Percentiles rank a stretch among this genome's conserved stretches.
phyloP scores from a whole-genome alignment of 2,888 invertebrate species.

The Toxonevra muliebris region DNA sequence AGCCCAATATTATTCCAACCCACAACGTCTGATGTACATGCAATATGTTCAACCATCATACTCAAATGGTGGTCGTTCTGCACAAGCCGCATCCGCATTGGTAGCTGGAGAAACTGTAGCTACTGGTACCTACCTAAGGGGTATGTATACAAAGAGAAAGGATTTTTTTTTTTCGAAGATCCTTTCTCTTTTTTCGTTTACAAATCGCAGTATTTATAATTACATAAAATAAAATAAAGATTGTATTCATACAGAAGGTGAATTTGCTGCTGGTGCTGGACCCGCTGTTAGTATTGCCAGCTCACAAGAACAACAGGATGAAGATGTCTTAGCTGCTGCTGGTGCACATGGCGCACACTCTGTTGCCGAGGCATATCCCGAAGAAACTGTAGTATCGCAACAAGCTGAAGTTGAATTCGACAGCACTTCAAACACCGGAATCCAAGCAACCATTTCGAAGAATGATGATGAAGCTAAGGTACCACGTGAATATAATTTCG shows the following conservation, averaged over 20 bases:
- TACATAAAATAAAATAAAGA: conserved; percentile 45
- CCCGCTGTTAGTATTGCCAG: conserved; percentile 39
- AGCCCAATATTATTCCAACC: conserved; percentile 52
- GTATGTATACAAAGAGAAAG: conserved; percentile 46
- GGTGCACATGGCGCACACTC: conserved; percentile 57
- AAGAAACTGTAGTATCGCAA: conserved; percentile 26
- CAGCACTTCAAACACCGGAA: conserved; percentile 33
- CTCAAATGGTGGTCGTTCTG: conserved; percentile 57
- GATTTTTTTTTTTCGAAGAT: background rate
- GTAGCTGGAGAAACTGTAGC: conserved; percentile 63
- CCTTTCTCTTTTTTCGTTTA: background rate
- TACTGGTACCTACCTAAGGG: conserved; percentile 61
- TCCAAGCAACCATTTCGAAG: conserved; percentile 28
- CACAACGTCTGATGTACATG: conserved; percentile 59
- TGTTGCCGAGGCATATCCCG: conserved; percentile 62
- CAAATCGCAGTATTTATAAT: too few species aligned
- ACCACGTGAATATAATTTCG: conserved; percentile 59
- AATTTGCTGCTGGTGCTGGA: conserved; percentile 46
- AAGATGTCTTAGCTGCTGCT: conserved; percentile 53
- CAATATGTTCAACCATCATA: conserved; percentile 60
- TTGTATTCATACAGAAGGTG: conserved; percentile 61
- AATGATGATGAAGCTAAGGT: conserved; percentile 56
- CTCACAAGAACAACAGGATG: conserved; percentile 45
- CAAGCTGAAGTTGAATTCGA: conserved; percentile 19
- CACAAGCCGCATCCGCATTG: conserved; percentile 60